Evolutionary conservation across 2,888 invertebrate genomes (phyloP).

Genomic region (Andrena praecox): DNA sequence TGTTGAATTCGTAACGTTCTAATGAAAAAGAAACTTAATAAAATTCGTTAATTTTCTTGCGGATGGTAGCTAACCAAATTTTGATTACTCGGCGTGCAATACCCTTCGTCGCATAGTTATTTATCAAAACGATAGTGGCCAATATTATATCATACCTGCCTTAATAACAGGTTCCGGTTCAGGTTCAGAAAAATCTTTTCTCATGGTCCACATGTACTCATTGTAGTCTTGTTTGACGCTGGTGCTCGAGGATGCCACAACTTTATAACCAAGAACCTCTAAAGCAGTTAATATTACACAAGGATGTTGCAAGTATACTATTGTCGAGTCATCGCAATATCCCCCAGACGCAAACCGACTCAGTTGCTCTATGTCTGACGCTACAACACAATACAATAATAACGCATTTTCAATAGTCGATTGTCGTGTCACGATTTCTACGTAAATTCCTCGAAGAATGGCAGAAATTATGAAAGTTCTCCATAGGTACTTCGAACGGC

Average conservation of each 20-base stretch:
- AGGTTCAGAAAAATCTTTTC: conserved; percentile 94
- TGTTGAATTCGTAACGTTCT: not conserved
- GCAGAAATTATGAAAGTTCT: not conserved
- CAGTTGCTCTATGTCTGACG: conserved; percentile 93
- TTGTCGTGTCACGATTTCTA: not conserved
- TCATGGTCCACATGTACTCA: conserved; percentile 97
- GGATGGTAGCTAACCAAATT: not conserved
- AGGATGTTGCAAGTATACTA: conserved; percentile 94
- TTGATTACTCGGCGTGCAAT: not conserved
- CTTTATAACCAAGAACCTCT: conserved; percentile 95
- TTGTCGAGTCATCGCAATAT: conserved; percentile 93
- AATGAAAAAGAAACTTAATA: not conserved
- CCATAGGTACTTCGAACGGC: not conserved
- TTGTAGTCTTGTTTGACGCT: conserved; percentile 95
- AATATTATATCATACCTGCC: conserved; percentile 74
- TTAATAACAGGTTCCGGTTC: conserved; percentile 87
- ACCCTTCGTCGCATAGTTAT: not conserved
- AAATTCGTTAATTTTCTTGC: not conserved
- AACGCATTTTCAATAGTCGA: conserved; percentile 21
- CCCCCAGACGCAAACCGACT: conserved; percentile 94
- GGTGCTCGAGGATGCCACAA: conserved; percentile 94
- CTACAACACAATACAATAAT: conserved; percentile 83
- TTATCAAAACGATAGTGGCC: not conserved
- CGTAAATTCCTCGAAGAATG: not conserved
- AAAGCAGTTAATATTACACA: conserved; percentile 94